Conservation (phyloP, 2,888 invertebrate species). For the Ochlodes sylvanus region DNA sequence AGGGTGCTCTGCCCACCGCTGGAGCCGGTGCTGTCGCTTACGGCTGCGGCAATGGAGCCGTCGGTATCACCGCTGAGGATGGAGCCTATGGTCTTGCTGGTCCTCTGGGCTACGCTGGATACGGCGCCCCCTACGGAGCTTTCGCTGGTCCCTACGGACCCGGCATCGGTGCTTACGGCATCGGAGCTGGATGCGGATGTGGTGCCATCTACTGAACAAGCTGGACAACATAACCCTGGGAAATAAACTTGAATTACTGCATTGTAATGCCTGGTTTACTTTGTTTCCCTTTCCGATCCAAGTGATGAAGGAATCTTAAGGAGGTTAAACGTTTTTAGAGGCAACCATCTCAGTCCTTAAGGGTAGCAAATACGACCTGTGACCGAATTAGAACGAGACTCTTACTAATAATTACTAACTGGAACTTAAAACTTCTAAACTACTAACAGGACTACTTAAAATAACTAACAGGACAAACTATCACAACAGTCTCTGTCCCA, state of each 20-base stretch:
- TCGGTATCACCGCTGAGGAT: conserved; percentile 41
- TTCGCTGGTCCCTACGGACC: conserved; percentile 41
- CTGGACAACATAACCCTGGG: neutral
- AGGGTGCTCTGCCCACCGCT: conserved; percentile 7
- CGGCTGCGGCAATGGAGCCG: conserved; percentile 50
- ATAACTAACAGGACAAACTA: too few species aligned
- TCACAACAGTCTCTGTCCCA: too few species aligned
- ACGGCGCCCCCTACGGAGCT: conserved; percentile 49
- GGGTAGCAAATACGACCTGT: too few species aligned
- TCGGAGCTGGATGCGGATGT: conserved; percentile 15
- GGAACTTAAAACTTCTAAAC: too few species aligned
- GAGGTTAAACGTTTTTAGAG: too few species aligned
- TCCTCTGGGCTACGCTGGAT: conserved; percentile 39
- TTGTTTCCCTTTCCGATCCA: neutral
- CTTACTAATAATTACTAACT: too few species aligned
- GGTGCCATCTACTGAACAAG: neutral
- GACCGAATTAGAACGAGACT: too few species aligned
- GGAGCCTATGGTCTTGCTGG: conserved; percentile 2
- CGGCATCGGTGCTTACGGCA: conserved; percentile 40
- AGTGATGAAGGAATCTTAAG: too few species aligned
- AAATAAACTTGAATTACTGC: neutral
- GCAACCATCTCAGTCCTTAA: too few species aligned
- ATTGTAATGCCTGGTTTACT: neutral
- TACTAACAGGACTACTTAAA: too few species aligned
- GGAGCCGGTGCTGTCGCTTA: conserved; percentile 50